Evolutionary conservation across 1,140 invertebrate species (phyloP).

Genomic region (Hycleus phaleratus): DNA sequence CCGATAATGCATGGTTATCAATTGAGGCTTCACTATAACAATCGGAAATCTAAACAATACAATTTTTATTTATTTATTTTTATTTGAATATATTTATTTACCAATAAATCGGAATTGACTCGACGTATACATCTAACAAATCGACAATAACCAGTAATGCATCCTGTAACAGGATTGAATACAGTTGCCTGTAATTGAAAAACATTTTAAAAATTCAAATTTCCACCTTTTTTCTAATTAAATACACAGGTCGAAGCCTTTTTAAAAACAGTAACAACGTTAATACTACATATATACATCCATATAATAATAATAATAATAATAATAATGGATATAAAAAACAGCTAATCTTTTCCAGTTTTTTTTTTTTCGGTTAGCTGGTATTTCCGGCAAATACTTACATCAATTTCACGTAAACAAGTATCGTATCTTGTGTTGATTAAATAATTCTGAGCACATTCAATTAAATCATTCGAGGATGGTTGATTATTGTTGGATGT

Average conservation of each 20-base stretch:
- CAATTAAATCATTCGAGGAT: constrained; percentile 12
- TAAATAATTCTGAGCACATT: constrained; percentile 22
- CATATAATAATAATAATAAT: not conserved
- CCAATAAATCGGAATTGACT: constrained; percentile 47
- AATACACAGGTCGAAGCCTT: not conserved
- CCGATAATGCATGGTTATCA: constrained; percentile 43
- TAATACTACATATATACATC: not conserved
- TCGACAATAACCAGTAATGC: constrained; percentile 49
- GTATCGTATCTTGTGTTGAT: constrained; percentile 20
- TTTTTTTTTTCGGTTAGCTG: not conserved
- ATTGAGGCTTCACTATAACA: constrained; percentile 45
- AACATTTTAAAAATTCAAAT: too few species aligned
- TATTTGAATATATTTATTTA: constrained; percentile 27
- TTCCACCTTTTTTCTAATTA: not conserved
- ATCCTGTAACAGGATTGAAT: constrained; percentile 16
- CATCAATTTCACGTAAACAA: constrained; percentile 17
- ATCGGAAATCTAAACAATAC: constrained; percentile 41
- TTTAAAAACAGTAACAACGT: not conserved
- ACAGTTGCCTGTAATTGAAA: not conserved
- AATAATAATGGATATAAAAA: too few species aligned
- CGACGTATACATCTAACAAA: constrained; percentile 48
- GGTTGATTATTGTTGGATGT: constrained; percentile 25
- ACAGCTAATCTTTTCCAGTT: not conserved
- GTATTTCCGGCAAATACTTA: constrained; percentile 8
- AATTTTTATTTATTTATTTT: not conserved